Conservation (phyloP, 2,888 invertebrate genomes). For the Drymonia ruficornis region DNA sequence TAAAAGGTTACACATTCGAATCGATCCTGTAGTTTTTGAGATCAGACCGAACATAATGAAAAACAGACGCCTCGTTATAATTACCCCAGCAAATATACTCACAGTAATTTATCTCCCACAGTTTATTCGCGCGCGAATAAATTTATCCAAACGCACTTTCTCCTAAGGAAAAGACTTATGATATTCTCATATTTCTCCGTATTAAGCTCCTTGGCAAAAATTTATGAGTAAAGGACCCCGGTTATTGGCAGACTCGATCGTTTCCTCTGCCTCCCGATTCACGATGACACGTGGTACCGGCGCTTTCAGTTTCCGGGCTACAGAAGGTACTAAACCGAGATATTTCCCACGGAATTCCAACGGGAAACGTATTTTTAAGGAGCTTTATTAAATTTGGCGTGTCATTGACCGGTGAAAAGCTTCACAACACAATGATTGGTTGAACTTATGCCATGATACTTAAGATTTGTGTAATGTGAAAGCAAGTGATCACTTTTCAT, state of each 20-base stretch:
- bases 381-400: constrained; percentile 23
- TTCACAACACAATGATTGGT: too few species aligned
- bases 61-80: too few species aligned
- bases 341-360: constrained; percentile 22
- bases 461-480: too few species aligned
- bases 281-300: constrained; percentile 23
- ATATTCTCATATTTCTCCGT: constrained; percentile 4
- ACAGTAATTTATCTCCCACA: too few species aligned
- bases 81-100: neutral
- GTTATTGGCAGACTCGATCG: constrained; percentile 16
- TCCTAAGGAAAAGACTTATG: neutral
- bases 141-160: neutral
- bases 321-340: constrained; percentile 19
- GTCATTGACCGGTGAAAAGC: too few species aligned
- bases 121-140: neutral
- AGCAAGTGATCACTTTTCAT: too few species aligned
- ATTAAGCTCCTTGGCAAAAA: constrained; percentile 11
- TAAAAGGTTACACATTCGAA: too few species aligned
- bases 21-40: too few species aligned
- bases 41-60: too few species aligned
- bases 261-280: constrained; percentile 28
- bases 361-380: constrained; percentile 22
- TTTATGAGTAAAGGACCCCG: constrained; percentile 12
- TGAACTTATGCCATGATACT: too few species aligned
- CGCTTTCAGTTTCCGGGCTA: constrained; percentile 13